Conservation (phyloP, 2,797 vertebrate species). For the Hemibagrus guttatus region DNA sequence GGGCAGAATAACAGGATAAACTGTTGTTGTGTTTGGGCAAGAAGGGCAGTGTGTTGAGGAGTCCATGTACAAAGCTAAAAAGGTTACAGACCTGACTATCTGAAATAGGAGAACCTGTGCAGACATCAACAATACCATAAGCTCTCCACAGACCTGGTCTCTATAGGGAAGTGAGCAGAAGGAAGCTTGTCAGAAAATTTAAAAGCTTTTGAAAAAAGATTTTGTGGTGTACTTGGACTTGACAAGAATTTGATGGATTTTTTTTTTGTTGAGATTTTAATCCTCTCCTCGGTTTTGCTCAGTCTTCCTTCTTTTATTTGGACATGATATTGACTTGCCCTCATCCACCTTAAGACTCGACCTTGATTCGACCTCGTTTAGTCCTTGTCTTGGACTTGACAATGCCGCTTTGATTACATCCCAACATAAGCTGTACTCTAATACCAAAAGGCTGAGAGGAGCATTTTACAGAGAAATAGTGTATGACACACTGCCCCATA, state of each 20-base stretch:
- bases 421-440: slow-evolving; percentile 6
- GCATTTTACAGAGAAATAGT: background rate
- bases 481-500: slow-evolving; percentile 12
- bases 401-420: background rate
- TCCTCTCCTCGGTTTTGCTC: too few relatives aligned
- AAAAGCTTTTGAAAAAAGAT: background rate
- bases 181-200: background rate
- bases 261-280: too few relatives aligned
- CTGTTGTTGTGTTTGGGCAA: background rate
- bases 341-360: background rate
- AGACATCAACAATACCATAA: background rate
- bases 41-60: background rate
- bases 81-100: background rate
- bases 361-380: background rate
- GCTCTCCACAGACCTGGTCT: too few relatives aligned
- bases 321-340: background rate
- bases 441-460: slow-evolving; percentile 1
- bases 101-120: background rate
- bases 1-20: too few relatives aligned
- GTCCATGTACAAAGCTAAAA: background rate
- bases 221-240: background rate
- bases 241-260: background rate
- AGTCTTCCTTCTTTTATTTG: background rate
- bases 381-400: background rate
- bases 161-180: background rate